phyloP scores from a whole-genome alignment of 2,113 vertebrate genomes.

The Meles meles region DNA sequence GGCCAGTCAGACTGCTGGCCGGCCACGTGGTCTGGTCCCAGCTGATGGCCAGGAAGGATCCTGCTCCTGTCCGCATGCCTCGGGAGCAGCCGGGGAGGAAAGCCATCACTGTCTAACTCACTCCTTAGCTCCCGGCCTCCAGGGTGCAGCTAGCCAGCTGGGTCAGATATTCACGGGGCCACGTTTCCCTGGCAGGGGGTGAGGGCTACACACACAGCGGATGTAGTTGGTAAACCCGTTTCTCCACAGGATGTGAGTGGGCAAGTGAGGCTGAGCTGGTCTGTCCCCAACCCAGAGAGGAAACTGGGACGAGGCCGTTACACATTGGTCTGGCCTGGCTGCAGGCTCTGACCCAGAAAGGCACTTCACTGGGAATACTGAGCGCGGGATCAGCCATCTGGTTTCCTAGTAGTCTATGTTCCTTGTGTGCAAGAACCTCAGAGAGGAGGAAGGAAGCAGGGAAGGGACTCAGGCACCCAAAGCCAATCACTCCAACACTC shows the following conservation, averaged over 20 bases:
- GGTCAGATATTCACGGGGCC: background rate
- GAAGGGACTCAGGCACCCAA: background rate
- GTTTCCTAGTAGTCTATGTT: background rate
- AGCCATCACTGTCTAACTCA: background rate
- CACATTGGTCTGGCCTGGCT: background rate
- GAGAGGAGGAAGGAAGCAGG: background rate
- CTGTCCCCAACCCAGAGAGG: background rate
- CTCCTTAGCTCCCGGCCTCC: background rate
- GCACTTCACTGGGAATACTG: rapidly evolving
- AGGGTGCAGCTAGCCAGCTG: no score
- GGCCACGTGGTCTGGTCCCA: background rate
- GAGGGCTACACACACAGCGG: background rate
- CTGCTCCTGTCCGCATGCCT: background rate
- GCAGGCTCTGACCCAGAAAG: background rate
- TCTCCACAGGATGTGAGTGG: background rate
- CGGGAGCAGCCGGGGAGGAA: background rate
- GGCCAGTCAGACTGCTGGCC: background rate
- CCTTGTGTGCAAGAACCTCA: background rate
- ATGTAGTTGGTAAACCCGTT: background rate
- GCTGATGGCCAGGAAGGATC: background rate
- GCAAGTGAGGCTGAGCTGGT: background rate
- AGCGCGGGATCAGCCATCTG: background rate
- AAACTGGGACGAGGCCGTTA: background rate
- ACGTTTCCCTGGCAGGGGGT: background rate
- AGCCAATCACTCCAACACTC: background rate